Conservation (phyloP, 2,113 vertebrate species). For the Plestiodon gilberti region DNA sequence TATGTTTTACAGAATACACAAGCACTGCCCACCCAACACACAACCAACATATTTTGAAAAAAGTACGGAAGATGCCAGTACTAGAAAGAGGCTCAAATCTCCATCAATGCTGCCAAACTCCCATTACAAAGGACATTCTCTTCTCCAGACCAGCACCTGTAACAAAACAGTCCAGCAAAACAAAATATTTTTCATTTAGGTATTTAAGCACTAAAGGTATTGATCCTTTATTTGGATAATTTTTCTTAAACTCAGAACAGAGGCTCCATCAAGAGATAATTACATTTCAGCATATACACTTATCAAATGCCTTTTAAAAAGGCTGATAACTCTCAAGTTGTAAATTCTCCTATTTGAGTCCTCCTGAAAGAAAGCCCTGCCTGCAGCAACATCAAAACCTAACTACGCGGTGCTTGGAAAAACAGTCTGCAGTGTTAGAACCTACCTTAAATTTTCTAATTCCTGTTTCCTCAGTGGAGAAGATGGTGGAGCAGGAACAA, state of each 20-base stretch:
- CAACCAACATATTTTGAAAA: neutral
- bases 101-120: neutral
- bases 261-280: neutral
- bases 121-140: neutral
- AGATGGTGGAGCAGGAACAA: slow-evolving; percentile 93
- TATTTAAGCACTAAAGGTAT: no score
- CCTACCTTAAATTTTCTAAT: slow-evolving; percentile 95
- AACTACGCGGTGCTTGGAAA: neutral
- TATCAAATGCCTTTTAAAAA: neutral
- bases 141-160: neutral
- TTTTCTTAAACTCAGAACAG: neutral
- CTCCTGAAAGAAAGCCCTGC: neutral
- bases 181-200: neutral
- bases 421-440: slow-evolving; percentile 21
- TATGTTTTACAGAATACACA: no score
- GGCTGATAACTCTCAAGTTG: neutral
- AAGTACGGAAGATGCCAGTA: neutral
- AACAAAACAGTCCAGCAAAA: neutral
- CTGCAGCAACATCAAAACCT: neutral
- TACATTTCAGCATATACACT: neutral
- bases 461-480: slow-evolving; percentile 95
- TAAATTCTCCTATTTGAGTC: neutral
- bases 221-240: no score
- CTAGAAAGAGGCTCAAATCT: neutral
- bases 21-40: neutral